phyloP scores from a whole-genome alignment of 2,888 invertebrate species.

The Dryobota labecula region DNA sequence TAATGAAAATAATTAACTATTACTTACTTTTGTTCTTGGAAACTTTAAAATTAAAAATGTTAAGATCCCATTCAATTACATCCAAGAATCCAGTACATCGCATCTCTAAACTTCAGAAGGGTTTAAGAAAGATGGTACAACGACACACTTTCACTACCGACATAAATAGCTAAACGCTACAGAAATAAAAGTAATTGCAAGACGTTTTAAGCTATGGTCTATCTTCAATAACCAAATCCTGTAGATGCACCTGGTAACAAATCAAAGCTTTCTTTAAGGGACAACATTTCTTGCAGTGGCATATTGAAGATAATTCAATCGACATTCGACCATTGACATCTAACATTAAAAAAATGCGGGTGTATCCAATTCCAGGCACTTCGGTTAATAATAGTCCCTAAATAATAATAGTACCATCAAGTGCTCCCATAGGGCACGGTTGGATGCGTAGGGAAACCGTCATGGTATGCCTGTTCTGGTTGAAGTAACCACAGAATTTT shows the following conservation, averaged over 20 bases:
- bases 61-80: neutral
- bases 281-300: neutral
- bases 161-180: neutral
- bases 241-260: neutral
- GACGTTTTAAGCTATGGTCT: neutral
- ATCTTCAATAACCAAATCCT: neutral
- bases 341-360: constrained; percentile 56
- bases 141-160: neutral
- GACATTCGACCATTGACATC: constrained; percentile 10
- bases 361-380: constrained; percentile 47
- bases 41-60: neutral
- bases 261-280: neutral
- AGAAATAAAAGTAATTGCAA: neutral
- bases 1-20: neutral
- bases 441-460: constrained; percentile 73
- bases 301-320: constrained; percentile 31
- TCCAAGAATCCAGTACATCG: neutral
- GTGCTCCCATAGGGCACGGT: constrained; percentile 77
- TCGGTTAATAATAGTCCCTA: constrained; percentile 52
- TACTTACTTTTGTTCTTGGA: neutral
- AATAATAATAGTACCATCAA: constrained; percentile 63
- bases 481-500: constrained; percentile 70
- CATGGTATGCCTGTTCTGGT: constrained; percentile 79
- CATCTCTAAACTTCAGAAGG: neutral
- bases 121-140: neutral